Evolutionary conservation across 2,113 vertebrate species (phyloP).

Genomic region (Hippopotamus amphibius): DNA sequence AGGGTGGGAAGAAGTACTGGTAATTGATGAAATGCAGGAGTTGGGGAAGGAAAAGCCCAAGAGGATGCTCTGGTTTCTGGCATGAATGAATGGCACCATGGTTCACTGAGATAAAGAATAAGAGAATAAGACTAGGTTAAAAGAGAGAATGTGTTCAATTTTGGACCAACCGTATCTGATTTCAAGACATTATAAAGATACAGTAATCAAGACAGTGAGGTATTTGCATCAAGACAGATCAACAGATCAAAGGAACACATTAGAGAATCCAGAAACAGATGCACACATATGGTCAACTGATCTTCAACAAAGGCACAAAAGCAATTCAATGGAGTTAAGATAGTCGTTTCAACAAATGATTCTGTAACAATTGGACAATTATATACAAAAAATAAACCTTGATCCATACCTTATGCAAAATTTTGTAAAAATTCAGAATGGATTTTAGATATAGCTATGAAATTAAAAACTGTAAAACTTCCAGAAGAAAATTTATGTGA

Average conservation of each 20-base stretch:
- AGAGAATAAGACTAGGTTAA: neutral
- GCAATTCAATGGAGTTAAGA: neutral
- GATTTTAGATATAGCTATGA: conserved; percentile 11
- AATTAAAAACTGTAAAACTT: neutral
- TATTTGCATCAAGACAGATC: conserved; percentile 5
- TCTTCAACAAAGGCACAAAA: conserved; percentile 32
- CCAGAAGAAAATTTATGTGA: neutral
- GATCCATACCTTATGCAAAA: neutral
- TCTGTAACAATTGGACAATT: neutral
- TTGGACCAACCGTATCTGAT: neutral
- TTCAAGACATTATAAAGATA: neutral
- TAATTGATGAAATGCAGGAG: neutral
- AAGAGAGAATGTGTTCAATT: conserved; percentile 8
- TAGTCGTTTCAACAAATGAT: neutral
- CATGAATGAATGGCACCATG: neutral
- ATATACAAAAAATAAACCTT: neutral
- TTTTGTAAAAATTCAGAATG: neutral
- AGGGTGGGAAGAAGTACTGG: neutral
- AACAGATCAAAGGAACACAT: conserved; percentile 24
- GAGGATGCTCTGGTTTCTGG: neutral
- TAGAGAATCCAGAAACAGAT: neutral
- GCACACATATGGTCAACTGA: neutral
- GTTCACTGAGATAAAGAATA: neutral
- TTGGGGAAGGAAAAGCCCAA: neutral
- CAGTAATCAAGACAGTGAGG: neutral